Evolutionary conservation across 2,113 vertebrate species (phyloP), one percentile per base, ranked within the genome.

Genomic region (Copsychus sechellarum): DNA sequence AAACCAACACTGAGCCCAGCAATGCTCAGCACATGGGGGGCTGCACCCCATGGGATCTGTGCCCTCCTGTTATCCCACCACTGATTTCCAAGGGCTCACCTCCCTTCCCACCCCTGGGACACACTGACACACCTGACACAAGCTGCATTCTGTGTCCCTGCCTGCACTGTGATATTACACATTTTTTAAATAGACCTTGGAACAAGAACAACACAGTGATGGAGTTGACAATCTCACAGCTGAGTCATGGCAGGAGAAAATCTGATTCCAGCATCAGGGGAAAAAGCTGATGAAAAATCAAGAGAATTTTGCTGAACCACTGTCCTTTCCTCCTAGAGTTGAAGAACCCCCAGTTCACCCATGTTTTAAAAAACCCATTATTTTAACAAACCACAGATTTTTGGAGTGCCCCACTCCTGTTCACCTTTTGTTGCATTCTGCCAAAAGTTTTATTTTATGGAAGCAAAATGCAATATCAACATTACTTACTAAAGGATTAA

Each of bases 11-110:
- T 18, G 56, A 54, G 11, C 33, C 1, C 6, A 61, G 58, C 43
- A 29, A 19, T 1, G 16, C 66, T 28, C 23, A 3, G 57, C 5
- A 17, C 21, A 7, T 28, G 28, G 6, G 40, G 62, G 50, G 48
- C 43, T 61, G 79, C 53, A 6, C 62, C 22, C 45, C 11, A 0
- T 7, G 16, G 25, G 40, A 25, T 33, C n/a, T 42, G 18, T 15
- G 38, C 62, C 43, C 40, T 60, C 6, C 1, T 7, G 0, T 7
- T 10, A 45, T 3, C 66, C 76, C 38, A 61, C 5, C 0, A 2
- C 0, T 6, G 28, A 33, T 33, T 71, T 11, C 7, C 45, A 54
- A 5, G 12, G 23, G 36, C 34, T 29, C 6, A 1, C 3, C 38
- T 42, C 66, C 31, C 17, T 25, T 11, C 11, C 14, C 47, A 4